A percentile compares a stretch with the other conserved stretches of the same genome.
phyloP scores from a whole-genome alignment of 2,888 invertebrate genomes.

The Standfussiana lucernea region DNA sequence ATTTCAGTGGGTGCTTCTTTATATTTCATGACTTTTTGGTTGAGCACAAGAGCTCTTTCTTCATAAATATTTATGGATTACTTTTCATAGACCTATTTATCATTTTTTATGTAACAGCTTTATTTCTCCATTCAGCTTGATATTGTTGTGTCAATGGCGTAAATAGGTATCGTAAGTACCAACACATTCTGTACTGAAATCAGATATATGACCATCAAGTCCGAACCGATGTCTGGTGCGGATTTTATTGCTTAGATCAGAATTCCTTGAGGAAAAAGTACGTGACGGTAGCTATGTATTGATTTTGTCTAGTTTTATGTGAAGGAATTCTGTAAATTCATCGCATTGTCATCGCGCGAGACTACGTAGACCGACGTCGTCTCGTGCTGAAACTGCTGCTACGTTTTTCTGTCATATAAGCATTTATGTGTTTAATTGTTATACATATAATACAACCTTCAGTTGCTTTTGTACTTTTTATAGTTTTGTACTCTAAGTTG shows the following conservation, averaged over 20 bases:
- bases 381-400: constrained; percentile 9
- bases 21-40: constrained; percentile 18
- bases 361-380: not conserved
- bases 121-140: constrained; percentile 18
- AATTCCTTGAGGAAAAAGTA: constrained; percentile 53
- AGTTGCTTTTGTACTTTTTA: not conserved
- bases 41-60: not conserved
- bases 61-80: constrained; percentile 44
- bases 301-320: constrained; percentile 48
- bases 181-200: constrained; percentile 40
- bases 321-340: constrained; percentile 54
- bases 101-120: constrained; percentile 25
- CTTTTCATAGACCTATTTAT: constrained; percentile 27
- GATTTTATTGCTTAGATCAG: constrained; percentile 59
- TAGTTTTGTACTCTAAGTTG: not conserved
- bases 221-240: constrained; percentile 49
- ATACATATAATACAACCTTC: not conserved
- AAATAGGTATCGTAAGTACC: constrained; percentile 25
- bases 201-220: constrained; percentile 47
- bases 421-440: not conserved
- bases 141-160: constrained; percentile 20
- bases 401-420: constrained; percentile 1
- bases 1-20: not conserved
- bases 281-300: constrained; percentile 49
- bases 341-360: constrained; percentile 42